phyloP scores from a whole-genome alignment of 2,888 invertebrate species.

The Ophioninae sp. region DNA sequence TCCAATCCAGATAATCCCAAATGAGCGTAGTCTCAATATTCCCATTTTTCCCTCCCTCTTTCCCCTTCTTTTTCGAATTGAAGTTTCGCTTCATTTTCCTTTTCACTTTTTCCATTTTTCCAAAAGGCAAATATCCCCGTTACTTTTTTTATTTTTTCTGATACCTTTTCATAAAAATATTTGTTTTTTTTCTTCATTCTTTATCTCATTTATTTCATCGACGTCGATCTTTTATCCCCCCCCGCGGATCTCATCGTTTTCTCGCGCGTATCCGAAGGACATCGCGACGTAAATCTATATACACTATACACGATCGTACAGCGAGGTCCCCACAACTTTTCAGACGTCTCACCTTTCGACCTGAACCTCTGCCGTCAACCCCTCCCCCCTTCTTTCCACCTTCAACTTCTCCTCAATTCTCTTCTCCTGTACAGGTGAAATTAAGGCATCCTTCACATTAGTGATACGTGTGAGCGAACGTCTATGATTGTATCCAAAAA shows the following conservation, averaged over 20 bases:
- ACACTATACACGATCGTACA: conserved; percentile 18
- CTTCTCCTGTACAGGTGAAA: conserved; percentile 1
- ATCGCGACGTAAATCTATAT: conserved; percentile 40
- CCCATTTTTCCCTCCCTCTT: neutral
- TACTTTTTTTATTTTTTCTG: neutral
- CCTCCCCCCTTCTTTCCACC: neutral
- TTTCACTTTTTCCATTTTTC: neutral
- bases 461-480: neutral
- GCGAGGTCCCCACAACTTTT: neutral
- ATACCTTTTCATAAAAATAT: neutral
- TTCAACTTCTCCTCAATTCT: neutral
- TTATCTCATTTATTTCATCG: neutral
- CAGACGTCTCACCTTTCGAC: conserved; percentile 10
- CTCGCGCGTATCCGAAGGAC: conserved; percentile 35
- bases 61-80: neutral
- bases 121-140: neutral
- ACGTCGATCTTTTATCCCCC: neutral
- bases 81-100: too few relatives aligned
- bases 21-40: neutral
- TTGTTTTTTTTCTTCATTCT: too few relatives aligned
- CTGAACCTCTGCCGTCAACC: neutral
- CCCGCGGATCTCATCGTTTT: conserved; percentile 13
- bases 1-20: neutral
- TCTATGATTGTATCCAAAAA: neutral
- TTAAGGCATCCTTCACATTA: neutral